Conservation (phyloP, 1,140 invertebrate species). For the Spodoptera litura region DNA sequence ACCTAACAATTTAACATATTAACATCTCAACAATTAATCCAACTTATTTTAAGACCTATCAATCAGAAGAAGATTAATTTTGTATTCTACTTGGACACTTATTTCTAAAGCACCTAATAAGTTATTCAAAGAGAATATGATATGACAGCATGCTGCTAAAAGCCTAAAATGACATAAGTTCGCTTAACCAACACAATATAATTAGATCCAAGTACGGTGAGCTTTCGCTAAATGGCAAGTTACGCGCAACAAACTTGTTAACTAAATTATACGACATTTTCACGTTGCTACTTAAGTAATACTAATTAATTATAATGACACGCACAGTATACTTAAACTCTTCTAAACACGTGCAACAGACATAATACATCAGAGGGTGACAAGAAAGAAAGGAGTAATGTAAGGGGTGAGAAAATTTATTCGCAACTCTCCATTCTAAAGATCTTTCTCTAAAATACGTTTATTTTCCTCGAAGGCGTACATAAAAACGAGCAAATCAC, state of each 20-base stretch:
- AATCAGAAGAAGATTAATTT: no score
- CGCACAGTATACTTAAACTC: conserved; percentile 49
- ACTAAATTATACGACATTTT: conserved; percentile 62
- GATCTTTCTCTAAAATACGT: conserved; percentile 72
- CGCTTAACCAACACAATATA: conserved; percentile 49
- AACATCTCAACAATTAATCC: no score
- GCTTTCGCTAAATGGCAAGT: conserved; percentile 58
- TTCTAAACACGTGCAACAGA: conserved; percentile 38
- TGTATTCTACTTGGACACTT: no score
- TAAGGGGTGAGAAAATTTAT: conserved; percentile 50
- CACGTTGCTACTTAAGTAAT: conserved; percentile 54
- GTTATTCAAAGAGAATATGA: conserved; percentile 26
- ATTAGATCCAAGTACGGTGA: conserved; percentile 52
- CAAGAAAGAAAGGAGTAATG: conserved; percentile 19
- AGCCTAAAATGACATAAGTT: conserved; percentile 50
- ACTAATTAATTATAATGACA: conserved; percentile 56
- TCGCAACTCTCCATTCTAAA: conserved; percentile 54
- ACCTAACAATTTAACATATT: no score
- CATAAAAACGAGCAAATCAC: conserved; percentile 83
- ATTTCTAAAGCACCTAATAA: background rate
- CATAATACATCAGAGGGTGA: conserved; percentile 27
- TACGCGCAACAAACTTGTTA: conserved; percentile 60
- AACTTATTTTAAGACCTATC: no score
- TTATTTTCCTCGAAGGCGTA: conserved; percentile 71
- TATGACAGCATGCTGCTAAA: conserved; percentile 50